phyloP scores from a whole-genome alignment of 2,888 invertebrate genomes.

The Tanypteryx hageni region DNA sequence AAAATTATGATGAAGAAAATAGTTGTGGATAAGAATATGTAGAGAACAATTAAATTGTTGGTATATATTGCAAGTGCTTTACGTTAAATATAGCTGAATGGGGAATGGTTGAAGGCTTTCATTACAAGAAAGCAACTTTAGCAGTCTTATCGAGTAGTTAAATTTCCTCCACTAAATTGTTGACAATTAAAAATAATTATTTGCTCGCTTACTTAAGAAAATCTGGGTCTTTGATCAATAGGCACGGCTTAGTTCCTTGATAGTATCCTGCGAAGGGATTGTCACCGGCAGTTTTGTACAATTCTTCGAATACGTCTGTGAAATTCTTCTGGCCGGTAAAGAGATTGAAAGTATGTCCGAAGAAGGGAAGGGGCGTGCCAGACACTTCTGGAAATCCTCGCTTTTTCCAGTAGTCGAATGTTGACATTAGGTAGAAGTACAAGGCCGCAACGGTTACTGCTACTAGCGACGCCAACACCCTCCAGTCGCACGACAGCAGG shows the following conservation, averaged over 20 bases:
- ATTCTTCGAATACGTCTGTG: not conserved
- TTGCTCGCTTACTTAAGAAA: not conserved
- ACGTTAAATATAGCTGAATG: no score
- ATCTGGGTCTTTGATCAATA: not conserved
- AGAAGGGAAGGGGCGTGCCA: not conserved
- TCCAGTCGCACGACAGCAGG: not conserved
- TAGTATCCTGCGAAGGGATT: conserved; percentile 1
- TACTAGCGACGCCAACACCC: not conserved
- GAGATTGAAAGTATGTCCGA: not conserved
- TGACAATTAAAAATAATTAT: not conserved
- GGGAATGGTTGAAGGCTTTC: not conserved
- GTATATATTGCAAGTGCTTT: no score
- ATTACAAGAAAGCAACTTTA: not conserved
- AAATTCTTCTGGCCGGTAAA: not conserved
- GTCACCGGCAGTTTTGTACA: not conserved
- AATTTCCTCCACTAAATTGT: not conserved
- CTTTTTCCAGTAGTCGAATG: not conserved
- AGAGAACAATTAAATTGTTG: no score
- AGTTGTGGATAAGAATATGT: no score
- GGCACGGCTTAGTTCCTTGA: not conserved
- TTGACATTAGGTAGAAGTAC: not conserved
- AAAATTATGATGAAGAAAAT: not conserved
- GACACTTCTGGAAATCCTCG: conserved; percentile 2
- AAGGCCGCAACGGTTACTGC: not conserved
- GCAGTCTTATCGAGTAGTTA: not conserved